Conservation (phyloP, 2,888 invertebrate genomes). For the Anthophora plumipes region DNA sequence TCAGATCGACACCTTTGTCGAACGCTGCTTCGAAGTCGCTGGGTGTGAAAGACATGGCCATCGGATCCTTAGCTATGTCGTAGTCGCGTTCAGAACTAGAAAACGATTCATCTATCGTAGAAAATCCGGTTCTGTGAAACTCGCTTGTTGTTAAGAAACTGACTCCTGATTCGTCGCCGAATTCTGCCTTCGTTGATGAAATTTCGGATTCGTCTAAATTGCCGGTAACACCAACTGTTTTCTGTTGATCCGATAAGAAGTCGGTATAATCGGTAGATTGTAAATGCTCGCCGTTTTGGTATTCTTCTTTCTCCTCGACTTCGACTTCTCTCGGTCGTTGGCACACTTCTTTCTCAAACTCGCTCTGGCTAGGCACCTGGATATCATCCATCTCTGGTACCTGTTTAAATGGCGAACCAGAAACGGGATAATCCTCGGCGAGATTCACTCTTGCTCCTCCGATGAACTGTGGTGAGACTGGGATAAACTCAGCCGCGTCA, state of each 20-base stretch:
- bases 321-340: constrained; percentile 87
- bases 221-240: constrained; percentile 80
- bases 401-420: constrained; percentile 90
- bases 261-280: constrained; percentile 49
- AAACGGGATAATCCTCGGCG: constrained; percentile 73
- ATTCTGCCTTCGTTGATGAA: constrained; percentile 85
- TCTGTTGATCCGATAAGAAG: constrained; percentile 53
- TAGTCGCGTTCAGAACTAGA: constrained; percentile 71
- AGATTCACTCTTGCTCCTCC: constrained; percentile 27
- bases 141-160: constrained; percentile 79
- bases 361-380: constrained; percentile 86
- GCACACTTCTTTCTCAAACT: constrained; percentile 88
- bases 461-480: constrained; percentile 86
- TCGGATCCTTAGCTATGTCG: constrained; percentile 77
- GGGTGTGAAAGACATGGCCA: constrained; percentile 81
- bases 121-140: constrained; percentile 75
- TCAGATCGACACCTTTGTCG: constrained; percentile 83
- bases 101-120: constrained; percentile 77
- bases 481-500: constrained; percentile 94
- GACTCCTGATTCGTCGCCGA: constrained; percentile 85
- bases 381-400: constrained; percentile 87
- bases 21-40: constrained; percentile 77
- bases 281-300: constrained; percentile 84
- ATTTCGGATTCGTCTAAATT: constrained; percentile 85
- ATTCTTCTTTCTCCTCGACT: constrained; percentile 83